Conservation (phyloP, 2,888 invertebrate species). For the Caenorhabditis parvicauda region DNA sequence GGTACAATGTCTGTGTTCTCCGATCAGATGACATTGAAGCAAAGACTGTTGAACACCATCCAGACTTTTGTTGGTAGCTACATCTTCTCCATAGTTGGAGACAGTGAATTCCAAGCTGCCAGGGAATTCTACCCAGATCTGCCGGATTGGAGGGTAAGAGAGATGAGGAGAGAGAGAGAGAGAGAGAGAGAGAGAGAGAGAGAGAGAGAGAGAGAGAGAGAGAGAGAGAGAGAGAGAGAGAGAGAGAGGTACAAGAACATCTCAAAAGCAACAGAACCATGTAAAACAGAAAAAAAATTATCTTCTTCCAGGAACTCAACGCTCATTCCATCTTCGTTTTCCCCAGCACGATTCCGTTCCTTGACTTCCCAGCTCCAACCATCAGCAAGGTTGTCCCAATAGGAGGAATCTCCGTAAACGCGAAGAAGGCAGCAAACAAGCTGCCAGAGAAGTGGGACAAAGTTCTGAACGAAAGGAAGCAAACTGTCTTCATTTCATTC, state of each 20-base stretch:
- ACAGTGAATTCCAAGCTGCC: slow-evolving; percentile 1
- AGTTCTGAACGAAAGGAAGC: slow-evolving; percentile 6
- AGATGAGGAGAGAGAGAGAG: neutral
- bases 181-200: too few species aligned
- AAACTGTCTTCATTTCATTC: slow-evolving; percentile 17
- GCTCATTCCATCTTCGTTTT: too few species aligned
- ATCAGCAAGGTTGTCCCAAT: slow-evolving; percentile 28
- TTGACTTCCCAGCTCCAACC: slow-evolving; percentile 39
- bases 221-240: neutral
- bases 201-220: neutral
- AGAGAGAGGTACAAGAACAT: neutral
- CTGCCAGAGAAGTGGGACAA: slow-evolving; percentile 19
- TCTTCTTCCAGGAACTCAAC: slow-evolving; percentile 2
- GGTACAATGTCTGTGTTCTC: slow-evolving; percentile 6
- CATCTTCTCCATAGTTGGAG: slow-evolving; percentile 16
- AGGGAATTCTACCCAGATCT: slow-evolving; percentile 10
- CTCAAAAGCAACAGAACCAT: neutral
- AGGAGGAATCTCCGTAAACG: neutral
- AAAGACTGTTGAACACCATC: slow-evolving; percentile 18
- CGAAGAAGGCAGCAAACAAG: slow-evolving; percentile 3
- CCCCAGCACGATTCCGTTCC: slow-evolving; percentile 29
- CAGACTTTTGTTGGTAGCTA: slow-evolving; percentile 11
- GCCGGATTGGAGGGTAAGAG: neutral
- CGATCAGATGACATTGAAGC: slow-evolving; percentile 14
- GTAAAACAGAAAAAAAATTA: neutral